phyloP scores from a whole-genome alignment of 1,140 invertebrate genomes.

The Euura lappo region DNA sequence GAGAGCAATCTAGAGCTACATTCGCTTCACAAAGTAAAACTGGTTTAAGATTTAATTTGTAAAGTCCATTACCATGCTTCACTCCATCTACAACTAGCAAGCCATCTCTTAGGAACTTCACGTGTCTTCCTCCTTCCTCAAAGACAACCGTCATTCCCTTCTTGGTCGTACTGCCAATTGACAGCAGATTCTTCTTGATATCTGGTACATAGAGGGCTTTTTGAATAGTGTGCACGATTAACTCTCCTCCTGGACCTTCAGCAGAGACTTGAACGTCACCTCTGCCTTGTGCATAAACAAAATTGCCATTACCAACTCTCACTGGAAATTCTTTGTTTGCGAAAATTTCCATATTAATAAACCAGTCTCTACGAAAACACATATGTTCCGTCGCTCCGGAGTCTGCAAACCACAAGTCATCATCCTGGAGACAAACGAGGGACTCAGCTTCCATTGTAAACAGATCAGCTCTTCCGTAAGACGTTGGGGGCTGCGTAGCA shows the following conservation, averaged over 20 bases:
- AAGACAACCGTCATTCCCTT: background rate
- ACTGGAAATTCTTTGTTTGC: background rate
- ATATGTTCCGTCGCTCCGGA: background rate
- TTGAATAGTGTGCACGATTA: background rate
- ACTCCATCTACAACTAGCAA: conserved; percentile 24
- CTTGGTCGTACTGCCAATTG: background rate
- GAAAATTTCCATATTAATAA: background rate
- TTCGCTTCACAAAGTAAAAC: background rate
- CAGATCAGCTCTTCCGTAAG: no score
- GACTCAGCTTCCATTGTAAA: no score
- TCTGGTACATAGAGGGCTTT: background rate
- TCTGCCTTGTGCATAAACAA: background rate
- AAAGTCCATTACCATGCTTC: background rate
- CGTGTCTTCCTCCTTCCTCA: conserved; percentile 8
- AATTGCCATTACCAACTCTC: background rate
- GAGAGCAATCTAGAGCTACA: background rate
- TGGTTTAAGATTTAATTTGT: background rate
- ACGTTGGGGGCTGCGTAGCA: no score
- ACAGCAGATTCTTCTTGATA: background rate
- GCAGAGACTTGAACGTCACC: background rate
- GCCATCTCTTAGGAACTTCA: conserved; percentile 21
- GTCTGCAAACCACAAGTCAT: background rate
- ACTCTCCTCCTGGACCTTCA: background rate
- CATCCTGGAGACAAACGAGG: no score
- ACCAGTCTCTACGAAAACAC: background rate